Conservation (phyloP, 2,888 invertebrate species). For the Iphiclides podalirius region DNA sequence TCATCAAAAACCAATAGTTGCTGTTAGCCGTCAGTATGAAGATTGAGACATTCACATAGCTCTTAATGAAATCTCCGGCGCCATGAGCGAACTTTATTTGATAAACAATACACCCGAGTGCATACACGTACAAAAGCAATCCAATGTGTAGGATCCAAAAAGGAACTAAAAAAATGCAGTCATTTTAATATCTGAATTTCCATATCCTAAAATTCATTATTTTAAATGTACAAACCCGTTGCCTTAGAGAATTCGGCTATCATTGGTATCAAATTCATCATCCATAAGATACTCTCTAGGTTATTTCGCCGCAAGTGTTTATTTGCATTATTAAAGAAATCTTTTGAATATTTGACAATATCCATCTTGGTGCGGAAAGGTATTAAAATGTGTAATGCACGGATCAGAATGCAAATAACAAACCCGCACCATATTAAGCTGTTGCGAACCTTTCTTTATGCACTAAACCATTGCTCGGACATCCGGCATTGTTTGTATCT, state of each 20-base stretch:
- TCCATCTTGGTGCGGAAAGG: conserved; percentile 23
- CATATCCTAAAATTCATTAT: neutral
- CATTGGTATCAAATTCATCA: conserved; percentile 47
- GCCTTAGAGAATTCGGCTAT: neutral
- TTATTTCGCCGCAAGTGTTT: conserved; percentile 37
- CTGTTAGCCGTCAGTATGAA: conserved; percentile 44
- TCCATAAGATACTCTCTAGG: conserved; percentile 46
- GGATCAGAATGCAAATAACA: neutral
- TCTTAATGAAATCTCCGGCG: conserved; percentile 49
- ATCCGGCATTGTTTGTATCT: no score
- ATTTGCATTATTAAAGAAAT: conserved; percentile 29
- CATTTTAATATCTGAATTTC: no score
- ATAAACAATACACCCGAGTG: conserved; percentile 45
- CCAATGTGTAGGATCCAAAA: conserved; percentile 52
- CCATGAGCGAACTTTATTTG: conserved; percentile 44
- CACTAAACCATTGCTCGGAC: no score
- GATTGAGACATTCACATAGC: conserved; percentile 53
- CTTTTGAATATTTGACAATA: conserved; percentile 27
- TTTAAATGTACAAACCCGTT: neutral
- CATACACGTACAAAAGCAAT: conserved; percentile 53
- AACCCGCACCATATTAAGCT: no score
- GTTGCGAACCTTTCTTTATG: no score
- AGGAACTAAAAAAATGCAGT: conserved; percentile 30
- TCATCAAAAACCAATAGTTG: conserved; percentile 54
- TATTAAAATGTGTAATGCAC: neutral